These are phyloP conservation scores for Pteropus rufus DNA, from an alignment of 2,797 vertebrate genomes.

Conservation along the genomic window DNA sequence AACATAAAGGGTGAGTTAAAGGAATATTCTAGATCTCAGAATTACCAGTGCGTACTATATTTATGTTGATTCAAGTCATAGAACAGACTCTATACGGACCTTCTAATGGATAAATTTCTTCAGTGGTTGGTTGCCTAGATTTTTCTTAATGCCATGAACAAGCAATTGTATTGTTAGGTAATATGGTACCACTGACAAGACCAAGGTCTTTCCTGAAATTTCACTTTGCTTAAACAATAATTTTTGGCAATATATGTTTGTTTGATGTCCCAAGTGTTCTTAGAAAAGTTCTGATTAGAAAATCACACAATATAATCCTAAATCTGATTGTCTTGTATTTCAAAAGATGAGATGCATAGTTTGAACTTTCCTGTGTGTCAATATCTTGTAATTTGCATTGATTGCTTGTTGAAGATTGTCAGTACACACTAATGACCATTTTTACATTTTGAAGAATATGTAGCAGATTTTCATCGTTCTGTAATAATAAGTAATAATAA, in stretches of 20 bases:
- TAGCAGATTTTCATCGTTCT: not conserved
- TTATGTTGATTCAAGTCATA: not conserved
- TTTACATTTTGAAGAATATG: not conserved
- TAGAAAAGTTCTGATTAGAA: not conserved
- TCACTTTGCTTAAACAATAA: not conserved
- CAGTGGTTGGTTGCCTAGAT: not conserved
- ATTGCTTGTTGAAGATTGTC: not conserved
- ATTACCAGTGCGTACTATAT: not conserved
- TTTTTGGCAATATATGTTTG: not conserved
- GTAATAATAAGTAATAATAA: too few relatives aligned
- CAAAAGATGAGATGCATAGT: not conserved
- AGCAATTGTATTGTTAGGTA: not conserved
- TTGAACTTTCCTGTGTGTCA: not conserved
- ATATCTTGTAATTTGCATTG: not conserved
- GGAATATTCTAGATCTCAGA: not conserved
- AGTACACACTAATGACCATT: not conserved
- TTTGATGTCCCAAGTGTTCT: not conserved
- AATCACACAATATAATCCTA: not conserved
- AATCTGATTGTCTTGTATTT: not conserved
- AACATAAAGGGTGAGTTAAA: not conserved
- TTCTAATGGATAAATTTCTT: not conserved
- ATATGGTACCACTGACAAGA: not conserved
- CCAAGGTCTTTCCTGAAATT: not conserved
- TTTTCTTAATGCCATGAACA: not conserved
- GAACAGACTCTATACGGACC: not conserved